A percentile compares a stretch with the other conserved stretches of the same genome.
Conservation (phyloP, 53 echinoderm and acorn worm species). For the Hippasteria phrygiana region DNA sequence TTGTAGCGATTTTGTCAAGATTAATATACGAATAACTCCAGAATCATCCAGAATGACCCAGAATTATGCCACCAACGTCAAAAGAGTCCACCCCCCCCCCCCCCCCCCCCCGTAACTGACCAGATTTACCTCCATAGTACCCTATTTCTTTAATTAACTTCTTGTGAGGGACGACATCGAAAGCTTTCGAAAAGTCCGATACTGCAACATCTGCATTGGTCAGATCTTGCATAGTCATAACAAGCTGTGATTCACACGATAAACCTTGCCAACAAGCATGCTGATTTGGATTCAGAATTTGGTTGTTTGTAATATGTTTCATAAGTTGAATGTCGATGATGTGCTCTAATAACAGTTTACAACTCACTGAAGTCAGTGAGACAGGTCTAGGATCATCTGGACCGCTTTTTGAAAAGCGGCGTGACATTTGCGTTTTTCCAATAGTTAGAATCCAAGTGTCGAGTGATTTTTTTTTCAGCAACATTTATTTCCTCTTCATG, state of each 20-base stretch:
- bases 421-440: too few relatives aligned
- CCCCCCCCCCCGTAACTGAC: too few relatives aligned
- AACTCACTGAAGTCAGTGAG: constrained; percentile 29
- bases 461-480: too few relatives aligned
- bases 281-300: constrained; percentile 35
- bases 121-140: constrained; percentile 37
- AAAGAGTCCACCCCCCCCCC: too few relatives aligned
- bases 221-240: constrained; percentile 15
- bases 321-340: constrained; percentile 18
- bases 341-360: constrained; percentile 9
- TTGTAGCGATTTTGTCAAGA: too few relatives aligned
- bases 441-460: too few relatives aligned
- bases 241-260: constrained; percentile 52
- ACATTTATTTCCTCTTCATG: too few relatives aligned
- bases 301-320: background rate
- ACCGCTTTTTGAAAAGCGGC: too few relatives aligned
- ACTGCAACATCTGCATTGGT: constrained; percentile 45
- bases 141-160: constrained; percentile 32
- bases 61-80: too few relatives aligned
- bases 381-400: constrained; percentile 9
- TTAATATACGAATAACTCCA: too few relatives aligned
- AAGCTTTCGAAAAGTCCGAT: constrained; percentile 59
- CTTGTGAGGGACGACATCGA: constrained; percentile 49
- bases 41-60: too few relatives aligned
- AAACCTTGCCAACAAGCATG: constrained; percentile 44